Base-by-base conservation (phyloP, 1,140 invertebrate species). In the Drosophila albomicans region DNA sequence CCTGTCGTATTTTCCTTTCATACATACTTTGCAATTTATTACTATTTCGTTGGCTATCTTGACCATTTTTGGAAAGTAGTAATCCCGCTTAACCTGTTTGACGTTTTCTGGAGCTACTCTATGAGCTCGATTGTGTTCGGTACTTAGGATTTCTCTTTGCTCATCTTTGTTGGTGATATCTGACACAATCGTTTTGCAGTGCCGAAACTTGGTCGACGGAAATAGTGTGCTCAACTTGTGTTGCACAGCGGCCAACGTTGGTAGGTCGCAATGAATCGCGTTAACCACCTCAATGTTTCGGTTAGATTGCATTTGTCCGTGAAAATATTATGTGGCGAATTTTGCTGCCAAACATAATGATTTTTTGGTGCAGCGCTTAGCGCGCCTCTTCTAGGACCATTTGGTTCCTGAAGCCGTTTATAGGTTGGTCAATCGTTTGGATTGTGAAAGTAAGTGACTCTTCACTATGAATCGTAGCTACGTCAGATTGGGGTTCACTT, bases 21-120 rank as follows among this genome's bases (percentile, higher is more conserved):
- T 63, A 52, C 59, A 75, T 13, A 70, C 16, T 5, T 13, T 75
- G 16, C 72, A 64, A 20, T 70, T 70, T 46, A 20, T 10, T 5
- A 41, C 71, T 1, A 59, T 38, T 54, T 67, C 56, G 7, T 32
- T 57, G n/a, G 61, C 59, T 15, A 64, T 1, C 41, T 52, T 72
- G 3, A 13, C 56, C 38, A 68, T 74, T 16, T 62, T 74, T 15
- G 57, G 65, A 20, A 61, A 61, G n/a, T 49, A 68, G 20, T 68
- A 57, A 25, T 41, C 16, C 28, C 15, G 5, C 30, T 5, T 11
- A 7, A 62, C 7, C 20, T 62, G 8, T 10, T 49, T 35, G 6
- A 35, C 7, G 8, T 35, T 35, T 8, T 35, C 32, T 7, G 5
- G 32, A 11, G 48, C n/a, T 3, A 28, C 41, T 10, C 52, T 41